These are phyloP conservation scores for Anorthoa munda DNA, from an alignment of 2,888 invertebrate genomes.

Conservation along the genomic window DNA sequence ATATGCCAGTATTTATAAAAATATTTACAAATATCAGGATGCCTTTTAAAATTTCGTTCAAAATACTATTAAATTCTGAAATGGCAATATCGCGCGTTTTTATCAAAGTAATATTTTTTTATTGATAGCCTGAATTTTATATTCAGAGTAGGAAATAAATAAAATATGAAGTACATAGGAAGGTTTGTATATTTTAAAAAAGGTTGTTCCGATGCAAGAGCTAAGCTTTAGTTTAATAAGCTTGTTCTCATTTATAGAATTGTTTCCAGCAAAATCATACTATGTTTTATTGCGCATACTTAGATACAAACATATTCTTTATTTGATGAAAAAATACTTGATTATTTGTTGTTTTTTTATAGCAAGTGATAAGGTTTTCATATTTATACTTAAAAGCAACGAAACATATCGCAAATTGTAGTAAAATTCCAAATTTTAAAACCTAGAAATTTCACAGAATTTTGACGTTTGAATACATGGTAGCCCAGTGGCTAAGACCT, in stretches of 20 bases:
- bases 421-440: no score
- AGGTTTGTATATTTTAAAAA: not conserved
- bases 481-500: no score
- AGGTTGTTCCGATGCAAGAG: not conserved
- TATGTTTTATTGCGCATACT: no score
- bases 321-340: no score
- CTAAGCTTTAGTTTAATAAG: not conserved
- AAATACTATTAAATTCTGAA: conserved; percentile 35
- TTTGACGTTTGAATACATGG: no score
- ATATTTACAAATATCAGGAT: not conserved
- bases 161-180: conserved; percentile 1
- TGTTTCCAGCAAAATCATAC: not conserved
- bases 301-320: no score
- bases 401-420: no score
- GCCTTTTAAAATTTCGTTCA: conserved; percentile 32
- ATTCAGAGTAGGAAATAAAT: conserved; percentile 7
- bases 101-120: conserved; percentile 18
- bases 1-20: conserved; percentile 26
- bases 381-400: no score
- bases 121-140: not conserved
- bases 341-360: no score
- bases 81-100: conserved; percentile 10
- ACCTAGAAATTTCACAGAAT: no score
- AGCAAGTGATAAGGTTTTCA: no score
- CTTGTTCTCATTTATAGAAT: not conserved